Base-by-base conservation (phyloP, 1,140 invertebrate genomes). In the Aphidius ervi region DNA sequence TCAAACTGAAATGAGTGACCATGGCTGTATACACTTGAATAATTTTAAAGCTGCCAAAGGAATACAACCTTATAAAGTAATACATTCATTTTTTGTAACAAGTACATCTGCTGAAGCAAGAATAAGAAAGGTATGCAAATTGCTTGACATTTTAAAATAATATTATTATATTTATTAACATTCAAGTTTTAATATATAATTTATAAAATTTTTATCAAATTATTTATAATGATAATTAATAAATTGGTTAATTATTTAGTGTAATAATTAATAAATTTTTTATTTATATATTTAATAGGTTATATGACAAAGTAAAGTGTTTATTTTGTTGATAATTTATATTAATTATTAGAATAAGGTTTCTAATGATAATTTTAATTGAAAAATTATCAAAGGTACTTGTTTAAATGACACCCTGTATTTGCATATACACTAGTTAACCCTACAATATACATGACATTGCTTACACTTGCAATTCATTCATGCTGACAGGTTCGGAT, bases 1-100 rank as follows among this genome's bases (percentile, higher is more conserved):
- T 56, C 58, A 68, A 62, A 67, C 64, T 76, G 76, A 82, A 79
- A 86, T 86, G 86, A 86, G 84, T 79, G 84, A 85, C 77, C 81
- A 81, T 83, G 87, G 87, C 70, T 91, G 89, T 75, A 84, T 86
- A 81, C 89, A 90, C 82, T 81, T 90, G 70, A 87, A 82, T 80
- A 87, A 87, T 81, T 88, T 89, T 79, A 91, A 91, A 82, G 83
- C 84, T 71, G 84, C 85, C 50, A 86, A 88, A 77, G 89, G 88
- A 65, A 84, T 85, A 67, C 85, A 86, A 73, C 84, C 87, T 59
- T 91, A 88, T 75, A 86, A 85, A 82, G 84, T 85, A 64, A 85
- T 86, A 69, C 81, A 87, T 73, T 79, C 82, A 58, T 84, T 82
- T 76, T 86, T 86, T 67, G 82, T 86, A 58, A 81, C 84, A 50